Percentiles rank a stretch among this genome's conserved stretches.
These are phyloP conservation scores for Nephrotoma appendiculata DNA, from an alignment of 2,888 invertebrate species.

Conservation along the genomic window DNA sequence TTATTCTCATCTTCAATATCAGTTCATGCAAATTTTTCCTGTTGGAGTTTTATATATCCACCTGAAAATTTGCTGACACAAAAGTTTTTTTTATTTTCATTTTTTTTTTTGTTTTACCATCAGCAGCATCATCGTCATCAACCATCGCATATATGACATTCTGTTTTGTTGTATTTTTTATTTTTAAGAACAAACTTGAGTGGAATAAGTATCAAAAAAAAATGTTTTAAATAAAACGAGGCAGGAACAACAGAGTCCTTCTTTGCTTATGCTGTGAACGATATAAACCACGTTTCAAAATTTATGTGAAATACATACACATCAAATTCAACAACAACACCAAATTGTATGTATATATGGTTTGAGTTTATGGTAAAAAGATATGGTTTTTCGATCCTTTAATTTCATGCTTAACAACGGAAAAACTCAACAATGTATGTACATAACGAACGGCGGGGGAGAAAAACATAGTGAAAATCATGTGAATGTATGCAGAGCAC, in stretches of 20 bases:
- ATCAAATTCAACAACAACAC: neutral
- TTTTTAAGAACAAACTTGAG: neutral
- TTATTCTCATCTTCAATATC: neutral
- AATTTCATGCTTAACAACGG: slow-evolving; percentile 2
- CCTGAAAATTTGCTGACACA: slow-evolving; percentile 2
- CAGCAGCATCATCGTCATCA: neutral
- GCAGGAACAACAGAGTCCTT: neutral
- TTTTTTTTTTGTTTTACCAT: neutral
- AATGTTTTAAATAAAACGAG: neutral
- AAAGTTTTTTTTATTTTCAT: neutral
- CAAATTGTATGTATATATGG: neutral
- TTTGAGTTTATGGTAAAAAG: neutral
- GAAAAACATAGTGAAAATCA: neutral
- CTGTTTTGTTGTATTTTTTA: neutral
- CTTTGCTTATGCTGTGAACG: neutral
- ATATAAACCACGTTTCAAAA: neutral
- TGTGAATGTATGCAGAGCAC: neutral
- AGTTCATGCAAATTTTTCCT: neutral
- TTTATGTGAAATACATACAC: neutral
- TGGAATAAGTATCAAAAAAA: neutral
- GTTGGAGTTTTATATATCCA: neutral
- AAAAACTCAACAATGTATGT: neutral
- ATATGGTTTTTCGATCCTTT: slow-evolving; percentile 2
- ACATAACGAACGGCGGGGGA: neutral
- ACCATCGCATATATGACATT: neutral